Base-by-base conservation (phyloP, 2,888 invertebrate genomes). In the Falcaria lacertinaria region DNA sequence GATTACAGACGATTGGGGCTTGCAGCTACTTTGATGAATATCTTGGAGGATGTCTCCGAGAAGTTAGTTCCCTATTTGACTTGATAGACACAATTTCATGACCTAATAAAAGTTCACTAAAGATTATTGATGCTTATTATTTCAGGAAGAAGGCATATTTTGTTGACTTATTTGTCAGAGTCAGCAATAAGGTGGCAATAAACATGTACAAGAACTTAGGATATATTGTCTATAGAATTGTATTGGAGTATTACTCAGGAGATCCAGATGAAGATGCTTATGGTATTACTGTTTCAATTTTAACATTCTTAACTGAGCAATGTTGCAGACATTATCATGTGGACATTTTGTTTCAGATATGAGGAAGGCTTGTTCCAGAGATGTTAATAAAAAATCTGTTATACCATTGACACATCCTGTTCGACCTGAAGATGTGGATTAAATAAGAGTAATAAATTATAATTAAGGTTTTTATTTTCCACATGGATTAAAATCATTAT, bases 241-340 rank as follows among this genome's bases (percentile, higher is more conserved):
- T 99, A 36, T 86, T 99, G 59, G 98, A 98, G 79, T 99, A 99
- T 90, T 99, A 99, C 80, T 98, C 98, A 11, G 98, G 98, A 14
- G 97, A 98, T 82, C 96, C 96, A 15, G 98, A 99, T 83, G 99
- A 99, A 92, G 97, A 99, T 91, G 99, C 99, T 44, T 99, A 95
- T 91, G 99, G 98, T 98, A 73, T 61, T 39, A 42, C 28, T 36
- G 14, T 25, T 34, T 34, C 2, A 7, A 28, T 19, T 7, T 22
- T n/a, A n/a, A n/a, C n/a, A n/a, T n/a, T n/a, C n/a, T n/a, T n/a
- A n/a, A n/a, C n/a, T n/a, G n/a, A n/a, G n/a, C n/a, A n/a, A n/a
- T n/a, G n/a, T n/a, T n/a, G n/a, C 19, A 19, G 5, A n/a, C 15
- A 37, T 19, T 14, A 33, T 15, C 8, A 14, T 42, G 15, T 17